Evolutionary conservation across 2,797 vertebrate species (phyloP), one percentile per base, ranked within the genome.

Genomic region (Channa striata): DNA sequence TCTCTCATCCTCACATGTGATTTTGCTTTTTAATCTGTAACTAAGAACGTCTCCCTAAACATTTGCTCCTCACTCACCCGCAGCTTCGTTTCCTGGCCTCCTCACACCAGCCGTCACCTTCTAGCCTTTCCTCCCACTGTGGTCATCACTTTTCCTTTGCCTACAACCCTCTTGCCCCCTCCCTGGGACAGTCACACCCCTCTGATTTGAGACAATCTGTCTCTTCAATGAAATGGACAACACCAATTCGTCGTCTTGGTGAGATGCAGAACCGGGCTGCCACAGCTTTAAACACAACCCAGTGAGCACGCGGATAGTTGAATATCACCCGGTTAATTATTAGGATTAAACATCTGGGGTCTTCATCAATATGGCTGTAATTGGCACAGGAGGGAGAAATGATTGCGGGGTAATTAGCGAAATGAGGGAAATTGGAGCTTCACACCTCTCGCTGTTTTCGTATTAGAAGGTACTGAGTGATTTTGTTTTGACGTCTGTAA

Each of bases 171-270:
- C 69, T 33, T 42, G 30, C 34, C 39, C 42, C 53, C 11, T 44
- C 65, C 47, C 62, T 23, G 37, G 54, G 16, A 25, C 40, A 8
- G 37, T 63, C 59, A 25, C 52, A 4, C 50, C 67, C 57, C 79
- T 72, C 72, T 67, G 52, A 72, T 85, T 70, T 42, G 16, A 78
- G 48, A 74, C 56, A 59, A 66, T 34, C 49, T 21, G 2, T 48
- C 73, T 62, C 57, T 92, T 66, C 59, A 93, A 90, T 83, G 75
- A 81, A 82, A 77, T 79, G 80, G 93, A 92, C 93, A 91, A 54
- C 71, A 85, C 90, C 72, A 66, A 77, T 89, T 87, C 84, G 56
- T 6, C 62, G 43, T 71, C 47, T 80, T 58, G 67, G 54, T 30
- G 65, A 63, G 56, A 77, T 68, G 71, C 42, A 52, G 82, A 76